These are phyloP conservation scores for Serinus canaria DNA, from an alignment of 2,113 vertebrate genomes.

Conservation along the genomic window DNA sequence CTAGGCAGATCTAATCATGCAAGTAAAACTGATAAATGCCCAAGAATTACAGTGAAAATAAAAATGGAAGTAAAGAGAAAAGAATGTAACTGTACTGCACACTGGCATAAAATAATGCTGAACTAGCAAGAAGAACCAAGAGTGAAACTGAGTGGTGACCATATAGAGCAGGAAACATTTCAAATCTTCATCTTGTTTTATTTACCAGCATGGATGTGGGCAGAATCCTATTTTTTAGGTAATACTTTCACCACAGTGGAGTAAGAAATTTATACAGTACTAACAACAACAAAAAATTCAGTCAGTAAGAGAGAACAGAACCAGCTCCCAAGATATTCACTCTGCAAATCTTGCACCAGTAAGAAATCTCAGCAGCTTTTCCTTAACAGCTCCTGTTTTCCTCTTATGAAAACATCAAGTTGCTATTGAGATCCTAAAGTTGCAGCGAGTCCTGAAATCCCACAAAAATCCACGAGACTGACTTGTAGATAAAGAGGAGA, in stretches of 20 bases:
- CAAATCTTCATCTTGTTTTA: background rate
- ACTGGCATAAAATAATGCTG: background rate
- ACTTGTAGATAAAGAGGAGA: background rate
- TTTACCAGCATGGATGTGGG: rapidly evolving
- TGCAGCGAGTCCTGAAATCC: background rate
- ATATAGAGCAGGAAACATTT: background rate
- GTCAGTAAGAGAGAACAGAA: background rate
- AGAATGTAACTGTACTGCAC: background rate
- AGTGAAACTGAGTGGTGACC: background rate
- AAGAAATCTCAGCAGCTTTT: background rate
- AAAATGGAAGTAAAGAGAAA: background rate
- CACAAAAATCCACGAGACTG: background rate
- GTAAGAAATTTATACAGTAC: background rate
- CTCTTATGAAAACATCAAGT: background rate
- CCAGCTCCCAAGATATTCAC: background rate
- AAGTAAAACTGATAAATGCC: background rate
- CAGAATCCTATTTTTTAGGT: background rate
- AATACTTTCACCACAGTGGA: background rate
- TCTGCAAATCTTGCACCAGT: background rate
- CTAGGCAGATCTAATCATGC: background rate
- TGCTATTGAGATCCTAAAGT: background rate
- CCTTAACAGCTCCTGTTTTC: background rate
- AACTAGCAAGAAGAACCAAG: background rate
- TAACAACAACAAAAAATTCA: background rate
- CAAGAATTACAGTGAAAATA: background rate